Percentiles rank a stretch among this genome's conserved stretches.
phyloP scores from a whole-genome alignment of 2,797 vertebrate species.

The Sebastes hubbsi region DNA sequence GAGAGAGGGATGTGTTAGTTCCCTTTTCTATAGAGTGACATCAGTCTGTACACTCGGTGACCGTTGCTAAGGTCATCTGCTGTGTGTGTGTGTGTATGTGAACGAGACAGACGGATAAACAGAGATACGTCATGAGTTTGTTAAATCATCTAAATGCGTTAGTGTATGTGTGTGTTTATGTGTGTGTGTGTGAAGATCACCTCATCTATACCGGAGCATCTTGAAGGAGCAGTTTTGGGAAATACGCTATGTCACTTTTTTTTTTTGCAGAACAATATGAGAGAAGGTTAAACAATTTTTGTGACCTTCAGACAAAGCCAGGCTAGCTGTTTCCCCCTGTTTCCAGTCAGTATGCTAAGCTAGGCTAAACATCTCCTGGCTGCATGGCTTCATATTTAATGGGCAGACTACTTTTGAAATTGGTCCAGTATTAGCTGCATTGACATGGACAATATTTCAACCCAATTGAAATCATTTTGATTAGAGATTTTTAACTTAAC shows the following conservation, averaged over 20 bases:
- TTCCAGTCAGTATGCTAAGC: not conserved
- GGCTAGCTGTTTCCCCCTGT: not conserved
- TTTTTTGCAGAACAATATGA: not conserved
- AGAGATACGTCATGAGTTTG: not conserved
- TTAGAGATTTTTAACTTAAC: too few relatives aligned
- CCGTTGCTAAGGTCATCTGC: conserved; percentile 56
- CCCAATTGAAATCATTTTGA: too few relatives aligned
- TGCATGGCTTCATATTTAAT: not conserved
- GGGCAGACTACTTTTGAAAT: not conserved
- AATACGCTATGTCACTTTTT: not conserved
- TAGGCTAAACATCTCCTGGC: not conserved
- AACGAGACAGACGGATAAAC: conserved; percentile 9
- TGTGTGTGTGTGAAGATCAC: not conserved
- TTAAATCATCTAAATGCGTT: not conserved
- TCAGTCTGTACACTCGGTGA: conserved; percentile 53
- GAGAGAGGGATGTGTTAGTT: not conserved
- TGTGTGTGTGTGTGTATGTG: conserved; percentile 25
- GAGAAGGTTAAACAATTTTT: not conserved
- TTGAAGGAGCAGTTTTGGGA: not conserved
- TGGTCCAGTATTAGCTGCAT: too few relatives aligned
- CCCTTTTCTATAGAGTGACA: conserved; percentile 57
- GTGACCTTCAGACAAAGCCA: not conserved
- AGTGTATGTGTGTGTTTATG: not conserved
- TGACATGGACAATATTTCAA: too few relatives aligned
- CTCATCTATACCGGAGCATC: not conserved